Evolutionary conservation across 2,888 invertebrate species (phyloP), one percentile per base, ranked within the genome.

Genomic region (Baronia brevicornis): DNA sequence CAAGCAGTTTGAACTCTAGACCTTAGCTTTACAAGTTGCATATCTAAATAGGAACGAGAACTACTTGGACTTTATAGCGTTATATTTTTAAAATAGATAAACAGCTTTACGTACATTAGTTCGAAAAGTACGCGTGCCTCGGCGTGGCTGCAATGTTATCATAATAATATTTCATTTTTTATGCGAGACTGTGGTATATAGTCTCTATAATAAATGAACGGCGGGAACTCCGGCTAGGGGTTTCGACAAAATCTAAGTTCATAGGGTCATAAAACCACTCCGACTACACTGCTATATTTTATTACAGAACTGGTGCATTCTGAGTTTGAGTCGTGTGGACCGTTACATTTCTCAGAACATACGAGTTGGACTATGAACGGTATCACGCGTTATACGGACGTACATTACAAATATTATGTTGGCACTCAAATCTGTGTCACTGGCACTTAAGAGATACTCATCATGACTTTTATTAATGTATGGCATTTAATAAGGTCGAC

Each of bases 261-360:
- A 52, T 34, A 40, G 42, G 60, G 61, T 60, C 60, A 56, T 61
- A 62, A 66, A 68, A 57, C 54, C 51, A 54, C 59, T 60, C 44
- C 48, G 50, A 52, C 33, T 33, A 52, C 53, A 48, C 46, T 46
- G 54, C 51, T 56, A 52, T 58, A 56, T 48, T 63, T 66, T 62
- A 63, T 58, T 54, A 58, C 56, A 55, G 59, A 73, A 70, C 66
- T 72, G 62, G 68, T 69, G 66, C 66, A 60, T 63, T 72, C 70
- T 64, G 60, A 57, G 56, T 53, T 49, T 45, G 51, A 54, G 52
- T 50, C 50, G 51, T 48, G 43, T 43, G 51, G 50, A 71, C 75
- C 71, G 75, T 75, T 77, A 77, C 49, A 35, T 41, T 77, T 77
- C 73, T 72, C 43, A 55, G 73, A 77, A 74, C 57, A 60, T 51